Base-by-base conservation (phyloP, 2,797 vertebrate species). In the Sarcophilus harrisii region DNA sequence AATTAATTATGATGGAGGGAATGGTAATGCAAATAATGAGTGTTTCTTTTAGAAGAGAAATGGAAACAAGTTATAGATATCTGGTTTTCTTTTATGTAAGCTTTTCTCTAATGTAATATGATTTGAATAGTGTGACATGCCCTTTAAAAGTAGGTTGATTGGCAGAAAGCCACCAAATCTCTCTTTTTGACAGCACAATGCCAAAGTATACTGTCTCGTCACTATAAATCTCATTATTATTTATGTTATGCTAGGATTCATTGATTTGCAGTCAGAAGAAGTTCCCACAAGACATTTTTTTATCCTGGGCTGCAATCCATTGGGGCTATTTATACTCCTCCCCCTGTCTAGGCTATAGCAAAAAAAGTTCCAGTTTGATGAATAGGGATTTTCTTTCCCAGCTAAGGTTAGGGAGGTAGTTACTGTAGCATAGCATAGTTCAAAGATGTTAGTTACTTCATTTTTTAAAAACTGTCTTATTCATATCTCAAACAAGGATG, bases 401-500 rank as follows among this genome's bases (percentile, higher is more conserved):
- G 29, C 90, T 91, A 91, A 94, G 91, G 54, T 60, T 96, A 96
- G 95, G 95, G 52, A 90, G 18, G 21, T 52, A 93, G 89, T 1
- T 5, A 54, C 95, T 93, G 95, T 66, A 89, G 90, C 60, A 38
- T 60, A 96, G 57, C 60, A 57, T 90, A 94, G 91, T 97, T 98
- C 96, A 98, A 97, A 98, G 96, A 95, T 92, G 38, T 87, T 92
- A 73, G 0, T 97, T 91, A 45, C 92, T 92, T 95, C 9, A 94
- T 94, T 97, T 95, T 96, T 89, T 91, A 96, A 96, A 81, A 92
- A 96, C 97, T 98, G 97, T 91, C 98, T 98, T 97, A 97, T 98
- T 98, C 96, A 93, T 97, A 55, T 95, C 95, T 97, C 96, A 5
- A 38, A 94, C 94, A 45, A 59, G 97, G 30, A 91, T 96, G 2